Base-by-base conservation (phyloP, 1,140 invertebrate genomes). In the Hyphantria cunea region DNA sequence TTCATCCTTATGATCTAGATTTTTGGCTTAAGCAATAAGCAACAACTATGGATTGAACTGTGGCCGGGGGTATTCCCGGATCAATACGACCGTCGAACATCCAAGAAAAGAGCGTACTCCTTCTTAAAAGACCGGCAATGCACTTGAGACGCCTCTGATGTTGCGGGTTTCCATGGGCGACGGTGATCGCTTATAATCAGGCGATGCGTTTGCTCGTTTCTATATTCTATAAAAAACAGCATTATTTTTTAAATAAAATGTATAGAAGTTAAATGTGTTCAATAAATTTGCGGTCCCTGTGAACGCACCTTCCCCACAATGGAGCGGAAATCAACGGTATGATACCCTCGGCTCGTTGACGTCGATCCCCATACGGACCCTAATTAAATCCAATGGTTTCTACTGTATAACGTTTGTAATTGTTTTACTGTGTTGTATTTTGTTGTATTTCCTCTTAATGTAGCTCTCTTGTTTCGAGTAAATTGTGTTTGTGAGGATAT, bases 321-420 rank as follows among this genome's bases (percentile, higher is more conserved):
- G 25, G 13, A 7, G 4, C 44, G 44, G 60, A 32, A 63, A 55
- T 63, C n/a, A n/a, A n/a, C n/a, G n/a, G n/a, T n/a, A n/a, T n/a
- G n/a, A n/a, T n/a, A n/a, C n/a, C n/a, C n/a, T n/a, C 60, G 48
- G 14, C 34, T 13, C 45, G 17, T 34, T 39, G 48, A 33, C 45
- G 41, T 33, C 14, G 42, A 48, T 54, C 31, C 31, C 41, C 33
- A 52, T 63, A 62, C 59, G 54, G 17, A 68, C 73, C 73, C 66
- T 75, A 75, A 75, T 75, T 75, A 68, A 75, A 72, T 68, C 60
- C 53, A 44, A 68, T 55, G 50, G 69, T 34, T 13, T 14, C 53
- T 11, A 15, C 14, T 31, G 15, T 54, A n/a, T 31, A 47, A 34
- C 53, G 45, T 32, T 56, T 47, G 42, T 56, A 56, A 56, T 56